Conservation (phyloP, 2,113 vertebrate species). For the Poeciliopsis turrubarensis region DNA sequence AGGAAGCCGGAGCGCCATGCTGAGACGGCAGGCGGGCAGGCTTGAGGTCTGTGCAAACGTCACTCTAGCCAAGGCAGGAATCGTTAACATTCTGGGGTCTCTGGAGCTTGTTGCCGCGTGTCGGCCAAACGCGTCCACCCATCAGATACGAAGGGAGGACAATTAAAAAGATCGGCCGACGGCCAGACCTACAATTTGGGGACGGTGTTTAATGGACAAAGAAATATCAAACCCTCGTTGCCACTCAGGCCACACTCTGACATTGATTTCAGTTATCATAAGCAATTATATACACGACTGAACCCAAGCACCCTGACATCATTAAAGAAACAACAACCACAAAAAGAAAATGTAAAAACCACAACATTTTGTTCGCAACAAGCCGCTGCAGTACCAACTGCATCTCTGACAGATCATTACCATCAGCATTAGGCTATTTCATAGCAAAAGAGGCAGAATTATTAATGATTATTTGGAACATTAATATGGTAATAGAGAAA, state of each 20-base stretch:
- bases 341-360: slow-evolving; percentile 40
- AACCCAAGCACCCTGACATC: slow-evolving; percentile 36
- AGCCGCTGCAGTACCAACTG: slow-evolving; percentile 54
- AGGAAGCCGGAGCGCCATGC: slow-evolving; percentile 64
- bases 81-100: slow-evolving; percentile 74
- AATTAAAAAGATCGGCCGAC: slow-evolving; percentile 64
- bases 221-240: slow-evolving; percentile 50
- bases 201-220: slow-evolving; percentile 56
- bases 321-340: slow-evolving; percentile 24
- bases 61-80: slow-evolving; percentile 67
- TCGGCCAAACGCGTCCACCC: slow-evolving; percentile 54
- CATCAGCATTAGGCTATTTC: slow-evolving; percentile 60
- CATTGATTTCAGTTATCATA: slow-evolving; percentile 54
- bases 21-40: slow-evolving; percentile 65
- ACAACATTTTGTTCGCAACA: slow-evolving; percentile 45
- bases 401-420: slow-evolving; percentile 49
- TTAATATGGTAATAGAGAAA: slow-evolving; percentile 47
- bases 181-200: slow-evolving; percentile 49
- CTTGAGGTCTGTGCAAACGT: slow-evolving; percentile 66
- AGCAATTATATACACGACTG: slow-evolving; percentile 69
- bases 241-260: slow-evolving; percentile 43
- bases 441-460: slow-evolving; percentile 68
- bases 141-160: slow-evolving; percentile 59
- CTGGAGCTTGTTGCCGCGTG: slow-evolving; percentile 41
- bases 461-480: slow-evolving; percentile 55